phyloP scores from a whole-genome alignment of 2,888 invertebrate genomes.

The Leptopterna dolabrata region DNA sequence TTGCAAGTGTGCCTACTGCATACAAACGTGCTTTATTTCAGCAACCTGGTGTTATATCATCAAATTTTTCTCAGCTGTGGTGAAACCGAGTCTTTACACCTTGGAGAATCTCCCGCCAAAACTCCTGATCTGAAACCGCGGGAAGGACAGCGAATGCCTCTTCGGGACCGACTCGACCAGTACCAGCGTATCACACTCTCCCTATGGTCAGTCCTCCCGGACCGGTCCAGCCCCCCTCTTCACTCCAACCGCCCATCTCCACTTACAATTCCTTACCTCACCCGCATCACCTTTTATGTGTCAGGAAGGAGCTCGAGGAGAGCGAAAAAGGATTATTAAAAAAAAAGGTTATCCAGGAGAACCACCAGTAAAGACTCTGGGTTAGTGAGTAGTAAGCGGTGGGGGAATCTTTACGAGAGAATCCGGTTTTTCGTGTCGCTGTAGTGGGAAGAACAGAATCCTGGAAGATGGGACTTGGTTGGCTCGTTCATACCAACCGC shows the following conservation, averaged over 20 bases:
- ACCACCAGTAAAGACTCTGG: conserved; percentile 12
- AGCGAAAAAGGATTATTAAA: neutral
- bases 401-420: neutral
- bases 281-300: conserved; percentile 21
- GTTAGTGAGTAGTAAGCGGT: neutral
- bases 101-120: neutral
- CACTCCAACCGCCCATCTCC: neutral
- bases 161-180: neutral
- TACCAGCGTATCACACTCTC: neutral
- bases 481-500: neutral
- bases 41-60: no score
- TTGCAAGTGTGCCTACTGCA: no score
- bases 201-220: neutral
- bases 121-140: neutral
- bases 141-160: neutral
- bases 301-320: conserved; percentile 5
- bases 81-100: no score
- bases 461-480: neutral
- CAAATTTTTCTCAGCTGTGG: no score
- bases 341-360: neutral
- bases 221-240: neutral
- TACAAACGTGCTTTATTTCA: no score
- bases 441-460: neutral
- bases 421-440: conserved; percentile 10
- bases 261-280: conserved; percentile 13